A percentile compares a stretch with the other conserved stretches of the same genome.
These are phyloP conservation scores for Sthenelais limicola DNA, from an alignment of 2,888 invertebrate genomes.

Conservation along the genomic window DNA sequence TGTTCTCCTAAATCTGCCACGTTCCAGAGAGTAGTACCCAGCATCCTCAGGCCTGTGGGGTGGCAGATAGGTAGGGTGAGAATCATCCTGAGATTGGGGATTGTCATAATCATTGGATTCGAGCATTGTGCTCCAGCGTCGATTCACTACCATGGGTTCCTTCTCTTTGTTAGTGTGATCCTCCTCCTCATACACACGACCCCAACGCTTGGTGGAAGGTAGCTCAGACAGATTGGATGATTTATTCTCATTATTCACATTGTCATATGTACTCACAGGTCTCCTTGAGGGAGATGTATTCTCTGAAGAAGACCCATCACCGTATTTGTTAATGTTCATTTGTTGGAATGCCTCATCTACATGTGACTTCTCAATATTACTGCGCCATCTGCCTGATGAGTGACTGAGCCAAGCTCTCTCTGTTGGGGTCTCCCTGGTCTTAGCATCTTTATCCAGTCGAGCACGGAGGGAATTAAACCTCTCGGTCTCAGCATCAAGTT, in stretches of 20 bases:
- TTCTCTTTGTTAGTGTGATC: too few relatives aligned
- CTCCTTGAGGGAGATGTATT: constrained; percentile 19
- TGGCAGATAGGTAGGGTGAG: neutral
- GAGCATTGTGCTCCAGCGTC: constrained; percentile 16
- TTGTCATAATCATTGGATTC: constrained; percentile 12
- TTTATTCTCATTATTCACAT: constrained; percentile 53
- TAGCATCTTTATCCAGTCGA: constrained; percentile 14
- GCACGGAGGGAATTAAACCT: constrained; percentile 9
- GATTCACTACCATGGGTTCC: too few relatives aligned
- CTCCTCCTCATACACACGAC: constrained; percentile 28
- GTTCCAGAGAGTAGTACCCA: constrained; percentile 39
- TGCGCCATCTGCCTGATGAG: constrained; percentile 44
- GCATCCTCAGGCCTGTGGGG: constrained; percentile 20
- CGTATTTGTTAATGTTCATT: neutral
- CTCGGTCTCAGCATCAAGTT: neutral
- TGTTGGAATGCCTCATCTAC: constrained; percentile 42
- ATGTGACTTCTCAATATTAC: constrained; percentile 44
- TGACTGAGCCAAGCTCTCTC: constrained; percentile 47
- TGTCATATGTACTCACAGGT: constrained; percentile 59
- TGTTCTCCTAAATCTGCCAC: constrained; percentile 16
- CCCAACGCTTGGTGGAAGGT: constrained; percentile 48
- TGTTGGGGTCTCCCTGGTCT: constrained; percentile 31
- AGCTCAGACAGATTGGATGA: constrained; percentile 17
- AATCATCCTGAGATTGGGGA: neutral
- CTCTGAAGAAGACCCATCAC: neutral